Base-by-base conservation (phyloP, 2,888 invertebrate genomes). In the Balanococcus diminutus region DNA sequence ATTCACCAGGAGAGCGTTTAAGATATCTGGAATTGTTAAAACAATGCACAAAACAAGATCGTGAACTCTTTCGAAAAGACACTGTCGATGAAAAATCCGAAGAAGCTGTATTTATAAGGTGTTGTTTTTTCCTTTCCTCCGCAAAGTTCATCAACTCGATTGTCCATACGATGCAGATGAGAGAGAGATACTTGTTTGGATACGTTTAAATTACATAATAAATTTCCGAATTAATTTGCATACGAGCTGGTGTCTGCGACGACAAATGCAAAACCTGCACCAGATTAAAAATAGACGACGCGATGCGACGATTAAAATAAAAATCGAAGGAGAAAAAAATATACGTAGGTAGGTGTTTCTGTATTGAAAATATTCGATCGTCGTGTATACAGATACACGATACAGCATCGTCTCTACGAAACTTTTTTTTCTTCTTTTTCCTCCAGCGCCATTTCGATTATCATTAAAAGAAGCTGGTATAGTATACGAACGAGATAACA, bases 391-490 rank as follows among this genome's bases (percentile, higher is more conserved):
- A 36, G 36, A 11, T 42, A 42, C 5, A 42, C n/a, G 11, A 42
- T 11, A 42, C 39, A 42, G 39, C 39, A 46, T 46, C 46, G 42
- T n/a, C 14, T 42, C 42, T 5, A 46, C n/a, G 46, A n/a, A 46
- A 46, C n/a, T 19, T 56, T 51, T 56, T 51, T 22, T 8, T 36
- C 36, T 36, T 36, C 36, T 36, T 56, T 56, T 56, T 56, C 22
- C 56, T 3, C 72, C 72, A 72, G 14, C 72, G 72, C 75, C 75
- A 79, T 79, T 79, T 79, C 75, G 75, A 79, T 79, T 79, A 79
- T 79, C 75, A 79, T 79, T 79, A 82, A 46, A 82, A 82, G 51
- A 42, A 39, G 46, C 39, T n/a, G n/a, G 36, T 36, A 39, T 14
- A 51, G 83, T n/a, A n/a, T n/a, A n/a, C n/a, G n/a, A n/a, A n/a